Conservation (phyloP, 2,797 vertebrate genomes). For the Gallinago solitaria region DNA sequence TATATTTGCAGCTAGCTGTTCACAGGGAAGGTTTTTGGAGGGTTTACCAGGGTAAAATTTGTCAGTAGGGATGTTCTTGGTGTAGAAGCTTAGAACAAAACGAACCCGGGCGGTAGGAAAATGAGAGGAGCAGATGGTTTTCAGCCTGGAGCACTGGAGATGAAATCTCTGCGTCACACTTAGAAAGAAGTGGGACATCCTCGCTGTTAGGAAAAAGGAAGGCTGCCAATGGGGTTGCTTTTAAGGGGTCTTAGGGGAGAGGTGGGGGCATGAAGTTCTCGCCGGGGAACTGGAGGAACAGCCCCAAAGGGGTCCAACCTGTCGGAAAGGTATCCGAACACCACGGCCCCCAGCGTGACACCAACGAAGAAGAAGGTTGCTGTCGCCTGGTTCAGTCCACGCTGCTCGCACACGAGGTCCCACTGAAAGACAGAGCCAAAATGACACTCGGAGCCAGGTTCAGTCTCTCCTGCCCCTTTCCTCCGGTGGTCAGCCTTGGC, state of each 20-base stretch:
- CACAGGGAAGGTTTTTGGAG: not conserved
- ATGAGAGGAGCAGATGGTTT: not conserved
- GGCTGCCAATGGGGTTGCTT: not conserved
- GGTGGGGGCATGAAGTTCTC: not conserved
- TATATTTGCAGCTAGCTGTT: not conserved
- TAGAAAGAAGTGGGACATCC: not conserved
- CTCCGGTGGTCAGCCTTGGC: fast-evolving
- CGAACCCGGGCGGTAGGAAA: not conserved
- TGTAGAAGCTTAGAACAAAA: not conserved
- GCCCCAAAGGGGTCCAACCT: slow-evolving; percentile 70
- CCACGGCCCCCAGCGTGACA: slow-evolving; percentile 80
- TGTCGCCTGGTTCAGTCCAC: slow-evolving; percentile 78
- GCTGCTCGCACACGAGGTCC: slow-evolving; percentile 87
- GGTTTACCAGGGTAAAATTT: not conserved
- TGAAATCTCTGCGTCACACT: not conserved
- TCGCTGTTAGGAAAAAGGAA: not conserved
- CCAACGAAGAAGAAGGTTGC: slow-evolving; percentile 88
- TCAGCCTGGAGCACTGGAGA: not conserved
- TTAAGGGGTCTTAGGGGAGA: not conserved
- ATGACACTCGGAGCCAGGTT: not conserved
- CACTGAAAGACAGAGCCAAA: slow-evolving; percentile 75
- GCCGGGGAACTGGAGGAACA: not conserved
- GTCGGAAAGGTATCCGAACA: slow-evolving; percentile 87
- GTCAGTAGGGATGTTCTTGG: not conserved
- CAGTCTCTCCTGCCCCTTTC: not conserved